Evolutionary conservation across 2,888 invertebrate genomes (phyloP), one percentile per base, ranked within the genome.

Genomic region (Apamea epomidion): DNA sequence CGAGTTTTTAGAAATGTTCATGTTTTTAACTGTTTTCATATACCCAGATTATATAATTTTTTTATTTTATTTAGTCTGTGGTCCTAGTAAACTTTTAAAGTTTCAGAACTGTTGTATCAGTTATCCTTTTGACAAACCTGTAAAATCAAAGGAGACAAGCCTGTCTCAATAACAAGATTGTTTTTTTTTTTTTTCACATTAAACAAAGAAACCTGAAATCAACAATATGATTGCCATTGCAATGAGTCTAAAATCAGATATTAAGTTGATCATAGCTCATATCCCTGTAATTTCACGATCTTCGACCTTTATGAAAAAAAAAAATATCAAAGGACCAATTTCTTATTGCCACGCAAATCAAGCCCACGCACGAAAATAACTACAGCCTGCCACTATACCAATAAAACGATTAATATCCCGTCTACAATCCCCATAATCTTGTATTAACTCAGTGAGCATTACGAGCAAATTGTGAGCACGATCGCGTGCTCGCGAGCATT

Each of bases 381-480:
- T 72, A 82, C 45, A 77, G 67, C 71, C 62, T 73, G 29, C 65
- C 79, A 83, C 76, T 68, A 64, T 69, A 76, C 80, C 83, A 80
- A 86, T 86, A 86, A 80, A 86, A 78, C 80, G 78, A 86, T 86
- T 86, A 86, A 86, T 86, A 80, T 80, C 74, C 79, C 79, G 64
- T 60, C 79, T 86, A 77, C 64, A 85, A 67, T 76, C 79, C 80
- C 86, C 84, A 81, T 87, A 92, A 90, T 90, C 85, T 85, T 87
- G 88, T 90, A 92, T 92, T 92, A 92, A 91, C 91, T 90, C 89
- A 70, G 84, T 90, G 90, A 91, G 89, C 89, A 88, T 88, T 84
- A 89, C 91, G 87, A 89, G 87, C 88, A 89, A 88, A 90, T 91
- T 71, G 64, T 74, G 74, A 81, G 83, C 75, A 51, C 18, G 81